Evolutionary conservation across 2,888 invertebrate species (phyloP), one percentile per base, ranked within the genome.

Genomic region (Nesidiocoris tenuis): DNA sequence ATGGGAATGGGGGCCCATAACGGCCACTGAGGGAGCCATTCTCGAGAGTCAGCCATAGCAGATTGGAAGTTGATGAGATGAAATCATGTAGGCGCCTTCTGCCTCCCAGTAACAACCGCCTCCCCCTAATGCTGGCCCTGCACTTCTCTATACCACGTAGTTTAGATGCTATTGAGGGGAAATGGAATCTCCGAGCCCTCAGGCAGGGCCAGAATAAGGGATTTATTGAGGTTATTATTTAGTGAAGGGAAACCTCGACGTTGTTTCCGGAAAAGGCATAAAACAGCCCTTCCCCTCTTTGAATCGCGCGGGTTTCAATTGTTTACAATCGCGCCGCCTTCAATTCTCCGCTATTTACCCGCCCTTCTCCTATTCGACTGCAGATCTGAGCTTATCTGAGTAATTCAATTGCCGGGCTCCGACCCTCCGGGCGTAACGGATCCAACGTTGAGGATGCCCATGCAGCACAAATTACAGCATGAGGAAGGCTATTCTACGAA

Each of bases 211-310:
- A 39, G 61, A 22, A 25, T 9, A 22, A 17, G 63, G 72, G 72
- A 72, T 72, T 72, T 72, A 72, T 72, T 61, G 72, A 22, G 72
- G 72, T 61, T 61, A 72, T 72, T 72, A 72, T 72, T 72, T 61
- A 70, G 59, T 57, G 22, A 19, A 19, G 39, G 25, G 61, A 54
- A 72, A 39, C 39, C 39, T 39, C 39, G 39, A 12, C 39, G 39
- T 12, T 39, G 5, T 39, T 39, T 39, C 39, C 39, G 39, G 39
- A 39, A 39, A 39, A 39, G 5, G 39, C 39, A 39, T 39, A 39
- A 39, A 39, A 39, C 39, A 7, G 12, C 5, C 39, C 39, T 39
- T 9, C 59, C 18, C n/a, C 59, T 18, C 3, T 16, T 59, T 18
- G 18, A 59, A 59, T 18, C 59, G 18, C 7, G 2, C 59, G 17